Evolutionary conservation across 2,888 invertebrate species (phyloP), one percentile per base, ranked within the genome.

Genomic region (Entomobrya multifasciata): DNA sequence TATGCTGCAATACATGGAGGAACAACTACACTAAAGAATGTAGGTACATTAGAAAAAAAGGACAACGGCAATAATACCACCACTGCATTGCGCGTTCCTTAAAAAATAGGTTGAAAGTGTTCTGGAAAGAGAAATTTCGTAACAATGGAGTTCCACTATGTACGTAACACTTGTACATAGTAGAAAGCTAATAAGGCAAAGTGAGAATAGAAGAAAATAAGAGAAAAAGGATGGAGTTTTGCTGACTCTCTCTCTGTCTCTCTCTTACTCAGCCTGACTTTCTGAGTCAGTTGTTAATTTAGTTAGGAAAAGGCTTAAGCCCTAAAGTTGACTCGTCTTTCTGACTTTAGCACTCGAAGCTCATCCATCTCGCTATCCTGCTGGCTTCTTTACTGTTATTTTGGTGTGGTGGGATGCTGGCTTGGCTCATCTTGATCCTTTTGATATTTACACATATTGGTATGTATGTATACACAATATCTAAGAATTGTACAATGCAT

Each of bases 231-330:
- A 27, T 8, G 15, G 41, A 57, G 36, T 77, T 57, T 57, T 77
- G 36, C 77, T 74, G 74, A 74, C 77, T 77, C 74, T 13, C 74
- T 36, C 5, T 36, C 77, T 74, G 52, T 49, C 57, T 57, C 74
- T 13, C 74, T n/a, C n/a, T n/a, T n/a, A n/a, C n/a, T n/a, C n/a
- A n/a, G n/a, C n/a, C n/a, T 49, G 74, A 74, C 74, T 74, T 80
- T 41, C 20, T 78, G 52, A 83, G 83, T 84, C 83, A 83, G 74
- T 83, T 84, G 84, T 84, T 84, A 84, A 84, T 84, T 84, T 84
- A 77, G 84, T 84, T 84, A 84, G 84, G 70, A 52, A 82, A 76
- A 82, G 72, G 82, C 77, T 77, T 84, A 70, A 77, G 84, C 67
- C 60, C 60, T 60, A 81, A 65, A 84, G 77, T 84, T 84, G 77